These are phyloP conservation scores for Solenopsis fugax DNA, from an alignment of 1,140 invertebrate genomes.

Conservation along the genomic window DNA sequence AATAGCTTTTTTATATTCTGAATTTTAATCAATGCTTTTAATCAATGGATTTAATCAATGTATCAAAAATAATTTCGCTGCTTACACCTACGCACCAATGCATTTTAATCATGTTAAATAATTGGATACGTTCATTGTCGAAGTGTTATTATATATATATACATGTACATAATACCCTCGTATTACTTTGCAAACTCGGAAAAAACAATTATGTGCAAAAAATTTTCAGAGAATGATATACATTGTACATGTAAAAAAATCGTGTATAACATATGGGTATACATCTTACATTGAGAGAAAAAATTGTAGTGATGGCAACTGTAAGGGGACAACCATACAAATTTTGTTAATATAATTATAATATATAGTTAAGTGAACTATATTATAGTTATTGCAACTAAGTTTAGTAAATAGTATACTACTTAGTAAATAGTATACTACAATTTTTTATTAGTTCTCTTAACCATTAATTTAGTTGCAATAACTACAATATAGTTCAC, in stretches of 20 bases:
- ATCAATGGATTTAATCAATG: conserved; percentile 20
- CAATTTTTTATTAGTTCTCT: too few species aligned
- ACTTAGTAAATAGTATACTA: too few species aligned
- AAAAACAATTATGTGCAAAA: conserved; percentile 21
- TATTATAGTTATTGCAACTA: too few species aligned
- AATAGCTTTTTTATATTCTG: conserved; percentile 22
- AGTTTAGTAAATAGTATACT: too few species aligned
- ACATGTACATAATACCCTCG: not conserved
- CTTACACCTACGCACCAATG: not conserved
- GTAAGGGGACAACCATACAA: too few species aligned
- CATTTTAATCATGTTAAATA: conserved; percentile 21
- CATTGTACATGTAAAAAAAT: not conserved
- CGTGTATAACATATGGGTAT: too few species aligned
- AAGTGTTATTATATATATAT: not conserved
- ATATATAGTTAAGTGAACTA: too few species aligned
- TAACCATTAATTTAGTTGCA: too few species aligned
- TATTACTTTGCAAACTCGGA: not conserved
- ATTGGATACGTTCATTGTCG: conserved; percentile 2
- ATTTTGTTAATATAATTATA: too few species aligned
- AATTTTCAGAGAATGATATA: not conserved
- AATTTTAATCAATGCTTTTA: conserved; percentile 25
- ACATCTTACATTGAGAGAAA: too few species aligned
- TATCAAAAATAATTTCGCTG: conserved; percentile 29
- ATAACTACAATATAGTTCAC: too few species aligned
- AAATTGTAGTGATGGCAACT: too few species aligned